Conservation (phyloP, 2,113 vertebrate species). For the Atrichornis clamosus region DNA sequence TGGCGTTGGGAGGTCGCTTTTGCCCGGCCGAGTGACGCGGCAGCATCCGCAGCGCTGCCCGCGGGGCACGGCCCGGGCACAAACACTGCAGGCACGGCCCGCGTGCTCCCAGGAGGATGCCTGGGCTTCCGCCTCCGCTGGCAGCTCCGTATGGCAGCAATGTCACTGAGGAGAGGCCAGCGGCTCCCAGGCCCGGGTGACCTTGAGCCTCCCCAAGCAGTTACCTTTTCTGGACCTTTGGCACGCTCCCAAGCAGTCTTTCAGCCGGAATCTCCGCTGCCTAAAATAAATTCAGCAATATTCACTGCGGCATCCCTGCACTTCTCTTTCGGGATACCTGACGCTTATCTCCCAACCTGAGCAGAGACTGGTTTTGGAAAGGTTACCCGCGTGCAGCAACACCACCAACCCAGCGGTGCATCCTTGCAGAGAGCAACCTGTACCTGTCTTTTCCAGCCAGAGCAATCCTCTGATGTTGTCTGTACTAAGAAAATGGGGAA, state of each 20-base stretch:
- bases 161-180: background rate
- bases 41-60: background rate
- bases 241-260: slow-evolving; percentile 25
- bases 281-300: slow-evolving; percentile 49
- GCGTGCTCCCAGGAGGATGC: background rate
- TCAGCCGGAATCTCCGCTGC: background rate
- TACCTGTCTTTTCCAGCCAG: background rate
- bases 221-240: slow-evolving; percentile 59
- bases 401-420: background rate
- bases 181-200: background rate
- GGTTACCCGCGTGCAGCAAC: background rate
- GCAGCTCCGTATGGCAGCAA: background rate
- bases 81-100: background rate
- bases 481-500: background rate
- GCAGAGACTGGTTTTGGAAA: background rate
- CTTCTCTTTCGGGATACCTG: background rate
- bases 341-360: background rate
- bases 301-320: background rate
- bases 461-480: background rate
- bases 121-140: background rate
- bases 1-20: fast-evolving
- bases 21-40: background rate
- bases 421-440: background rate
- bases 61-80: fast-evolving
- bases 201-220: slow-evolving; percentile 29